A percentile compares a stretch with the other conserved stretches of the same genome.
These are phyloP conservation scores for Hylaea fasciaria DNA, from an alignment of 2,888 invertebrate species.

Conservation along the genomic window DNA sequence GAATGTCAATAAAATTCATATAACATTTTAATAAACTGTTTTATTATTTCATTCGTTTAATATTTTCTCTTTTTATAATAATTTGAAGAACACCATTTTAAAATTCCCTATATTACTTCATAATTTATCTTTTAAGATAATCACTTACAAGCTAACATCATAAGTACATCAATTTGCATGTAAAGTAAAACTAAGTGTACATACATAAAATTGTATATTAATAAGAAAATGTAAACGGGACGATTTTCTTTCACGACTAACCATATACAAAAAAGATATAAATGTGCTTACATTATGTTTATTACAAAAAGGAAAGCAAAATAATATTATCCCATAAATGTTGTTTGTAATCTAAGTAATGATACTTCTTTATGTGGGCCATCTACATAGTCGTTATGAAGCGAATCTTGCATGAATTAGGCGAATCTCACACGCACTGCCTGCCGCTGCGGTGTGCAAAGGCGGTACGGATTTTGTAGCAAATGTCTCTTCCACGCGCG, in stretches of 20 bases:
- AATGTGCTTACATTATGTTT: conserved; percentile 33
- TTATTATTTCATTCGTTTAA: conserved; percentile 63
- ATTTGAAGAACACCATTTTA: conserved; percentile 66
- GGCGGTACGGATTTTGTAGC: too few species aligned
- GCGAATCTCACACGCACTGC: too few species aligned
- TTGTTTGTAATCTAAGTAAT: conserved; percentile 9
- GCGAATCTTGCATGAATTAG: background rate
- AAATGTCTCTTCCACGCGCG: too few species aligned
- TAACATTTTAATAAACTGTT: conserved; percentile 65
- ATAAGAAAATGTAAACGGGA: conserved; percentile 67
- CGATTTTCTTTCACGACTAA: conserved; percentile 49
- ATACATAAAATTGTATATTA: conserved; percentile 62
- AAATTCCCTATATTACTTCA: conserved; percentile 49
- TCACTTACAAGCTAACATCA: conserved; percentile 47
- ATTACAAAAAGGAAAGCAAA: conserved; percentile 21
- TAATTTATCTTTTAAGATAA: conserved; percentile 44
- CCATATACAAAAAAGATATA: conserved; percentile 35
- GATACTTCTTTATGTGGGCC: conserved; percentile 7
- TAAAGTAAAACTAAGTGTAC: conserved; percentile 45
- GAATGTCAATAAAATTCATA: conserved; percentile 37
- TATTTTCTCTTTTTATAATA: conserved; percentile 55
- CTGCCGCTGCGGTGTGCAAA: too few species aligned
- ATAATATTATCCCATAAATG: conserved; percentile 11
- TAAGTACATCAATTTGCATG: conserved; percentile 55
- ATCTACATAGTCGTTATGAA: conserved; percentile 17